Base-by-base conservation (phyloP, 1,140 invertebrate species). In the Aphelinus atriplicis region DNA sequence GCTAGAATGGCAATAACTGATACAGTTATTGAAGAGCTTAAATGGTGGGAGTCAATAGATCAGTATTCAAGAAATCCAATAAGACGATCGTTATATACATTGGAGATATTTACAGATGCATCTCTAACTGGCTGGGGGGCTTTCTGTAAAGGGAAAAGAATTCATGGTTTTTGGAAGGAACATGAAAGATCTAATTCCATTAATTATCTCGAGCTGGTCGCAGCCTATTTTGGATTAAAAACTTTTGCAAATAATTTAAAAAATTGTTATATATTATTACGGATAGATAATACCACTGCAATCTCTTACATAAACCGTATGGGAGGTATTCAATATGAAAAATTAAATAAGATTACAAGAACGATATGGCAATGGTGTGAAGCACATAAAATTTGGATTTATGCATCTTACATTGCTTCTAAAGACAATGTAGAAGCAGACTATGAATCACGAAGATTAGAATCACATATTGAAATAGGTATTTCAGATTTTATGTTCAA, bases 281-380 rank as follows among this genome's bases (percentile, higher is more conserved):
- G 84, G 1, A 68, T 82, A 1, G 85, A 87, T 66, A 86, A 87
- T 53, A 87, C 81, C 0, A 88, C 84, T 3, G 84, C 86, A 0
- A 79, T 87, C n/a, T 78, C 81, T 9, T 83, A 85, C 51, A 78
- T 86, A n/a, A 86, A 88, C 71, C 60, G 78, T 45, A 82, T 83
- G 79, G 83, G 83, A 0, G 81, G 82, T 1, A 51, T 71, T 46
- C 60, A 57, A 53, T 48, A 46, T 3, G 10, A 55, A 53, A 43
- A 64, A 7, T 63, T 64, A 48, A 71, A 55, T 48, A 7, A 53
- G 3, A 2, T 76, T 43, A 45, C 74, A 4, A 68, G 60, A 57
- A 1, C n/a, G 46, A 72, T 82, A 43, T 81, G 78, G 80, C 66
- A 79, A 43, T 81, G 78, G 76, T 81, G 79, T 66, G 80, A 82